Evolutionary conservation across 2,113 vertebrate species (phyloP), one percentile per base, ranked within the genome.

Genomic region (Gobius niger): DNA sequence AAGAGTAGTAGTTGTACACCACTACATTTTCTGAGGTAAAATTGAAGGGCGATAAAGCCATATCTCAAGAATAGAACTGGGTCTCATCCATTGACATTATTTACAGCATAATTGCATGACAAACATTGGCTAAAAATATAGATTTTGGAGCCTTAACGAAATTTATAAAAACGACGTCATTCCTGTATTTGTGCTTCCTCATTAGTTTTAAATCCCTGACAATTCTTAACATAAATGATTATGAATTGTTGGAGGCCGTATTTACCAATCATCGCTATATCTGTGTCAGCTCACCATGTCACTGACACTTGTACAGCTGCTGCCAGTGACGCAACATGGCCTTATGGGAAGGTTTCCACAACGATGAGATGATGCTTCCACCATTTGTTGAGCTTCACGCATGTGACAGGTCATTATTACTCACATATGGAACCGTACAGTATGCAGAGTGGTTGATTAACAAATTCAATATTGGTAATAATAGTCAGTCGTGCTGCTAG

Each of bases 291-390:
- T 56, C 14, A 34, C 11, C 78, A 65, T 73, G 80, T 56, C 64
- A 68, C 68, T 77, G 79, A 84, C 76, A 60, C 79, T 84, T 86
- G 80, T 83, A 84, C 65, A 51, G 13, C 69, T 66, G 61, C 62
- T 65, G 65, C 59, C 49, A 73, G 70, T 67, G 70, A 72, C 76
- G 57, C 82, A 81, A 73, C 79, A 24, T 40, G 74, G 72, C 24
- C 60, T 50, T 56, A 15, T 11, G 56, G 76, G 67, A 18, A n/a
- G 62, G 53, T 53, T 75, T 80, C 68, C 78, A 74, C 51, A 53
- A 60, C 65, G 57, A 54, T 51, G 50, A 44, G 49, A 64, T 12
- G 47, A 6, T 16, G 7, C 34, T 12, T 49, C 47, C 47, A 49
- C 47, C 47, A 49, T 46, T 9, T 11, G 7, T 13, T 56, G 16